phyloP scores from a whole-genome alignment of 2,797 vertebrate genomes.

The Periophthalmus magnuspinnatus region DNA sequence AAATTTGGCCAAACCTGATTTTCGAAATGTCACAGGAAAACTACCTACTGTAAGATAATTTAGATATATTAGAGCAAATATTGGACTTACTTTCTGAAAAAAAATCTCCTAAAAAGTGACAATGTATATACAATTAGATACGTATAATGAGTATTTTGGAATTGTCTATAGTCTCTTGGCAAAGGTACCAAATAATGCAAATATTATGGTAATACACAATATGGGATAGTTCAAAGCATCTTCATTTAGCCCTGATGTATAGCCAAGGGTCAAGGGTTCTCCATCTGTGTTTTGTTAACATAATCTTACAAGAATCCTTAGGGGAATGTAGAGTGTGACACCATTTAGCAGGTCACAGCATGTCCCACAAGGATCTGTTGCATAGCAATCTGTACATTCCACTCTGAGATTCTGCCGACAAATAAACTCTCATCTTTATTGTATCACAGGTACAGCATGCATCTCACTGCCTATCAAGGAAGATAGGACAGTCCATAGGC shows the following conservation, averaged over 20 bases:
- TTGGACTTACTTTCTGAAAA: neutral
- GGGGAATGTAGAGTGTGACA: slow-evolving; percentile 7
- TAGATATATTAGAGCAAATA: neutral
- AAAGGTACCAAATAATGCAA: neutral
- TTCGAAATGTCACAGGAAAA: neutral
- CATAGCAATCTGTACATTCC: slow-evolving; percentile 13
- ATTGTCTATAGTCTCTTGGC: neutral
- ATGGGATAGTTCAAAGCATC: neutral
- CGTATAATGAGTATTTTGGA: neutral
- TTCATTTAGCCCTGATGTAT: neutral
- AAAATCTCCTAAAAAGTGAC: neutral
- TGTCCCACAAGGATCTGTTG: slow-evolving; percentile 3
- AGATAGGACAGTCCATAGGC: slow-evolving; percentile 50
- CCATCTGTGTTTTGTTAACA: slow-evolving; percentile 4
- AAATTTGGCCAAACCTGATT: neutral
- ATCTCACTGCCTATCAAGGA: slow-evolving; percentile 42
- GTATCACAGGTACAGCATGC: slow-evolving; percentile 70
- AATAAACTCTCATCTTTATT: slow-evolving; percentile 12
- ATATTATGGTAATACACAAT: neutral
- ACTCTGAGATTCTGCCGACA: slow-evolving; percentile 11
- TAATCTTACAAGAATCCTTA: neutral
- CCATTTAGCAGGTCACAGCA: slow-evolving; percentile 16
- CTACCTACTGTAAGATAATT: neutral
- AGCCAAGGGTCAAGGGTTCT: slow-evolving; percentile 1
- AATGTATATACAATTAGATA: neutral